Percentiles rank a stretch among this genome's conserved stretches.
These are phyloP conservation scores for Oscheius sp. DNA, from an alignment of 1,140 invertebrate genomes.

Conservation along the genomic window DNA sequence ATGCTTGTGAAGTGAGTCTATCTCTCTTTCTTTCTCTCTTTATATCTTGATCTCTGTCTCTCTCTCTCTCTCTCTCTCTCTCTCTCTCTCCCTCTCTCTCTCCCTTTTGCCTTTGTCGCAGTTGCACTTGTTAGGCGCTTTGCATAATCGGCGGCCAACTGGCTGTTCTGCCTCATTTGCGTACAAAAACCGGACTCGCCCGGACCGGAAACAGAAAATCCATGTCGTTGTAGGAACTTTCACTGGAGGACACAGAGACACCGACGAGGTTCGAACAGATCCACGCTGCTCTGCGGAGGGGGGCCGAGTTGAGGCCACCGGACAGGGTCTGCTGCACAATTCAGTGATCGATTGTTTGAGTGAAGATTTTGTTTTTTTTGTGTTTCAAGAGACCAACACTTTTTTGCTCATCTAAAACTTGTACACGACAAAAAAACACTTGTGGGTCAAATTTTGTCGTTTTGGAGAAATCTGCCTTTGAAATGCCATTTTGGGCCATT, in stretches of 20 bases:
- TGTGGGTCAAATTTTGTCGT: too few relatives aligned
- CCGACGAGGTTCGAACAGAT: slow-evolving; percentile 8
- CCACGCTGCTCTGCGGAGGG: neutral
- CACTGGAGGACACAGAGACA: neutral
- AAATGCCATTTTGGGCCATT: too few relatives aligned
- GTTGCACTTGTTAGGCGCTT: neutral
- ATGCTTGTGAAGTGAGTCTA: slow-evolving; percentile 24
- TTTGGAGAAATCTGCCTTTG: too few relatives aligned
- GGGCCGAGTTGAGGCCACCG: neutral
- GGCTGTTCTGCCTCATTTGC: slow-evolving; percentile 1
- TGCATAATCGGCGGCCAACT: neutral
- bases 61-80: too few relatives aligned
- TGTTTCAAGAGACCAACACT: too few relatives aligned
- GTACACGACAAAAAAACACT: too few relatives aligned
- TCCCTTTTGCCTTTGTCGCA: neutral
- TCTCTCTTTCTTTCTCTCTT: too few relatives aligned
- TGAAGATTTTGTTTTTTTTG: too few relatives aligned
- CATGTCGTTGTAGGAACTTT: slow-evolving; percentile 8
- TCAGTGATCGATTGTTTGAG: neutral
- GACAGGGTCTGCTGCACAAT: slow-evolving; percentile 14
- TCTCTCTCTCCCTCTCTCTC: too few relatives aligned
- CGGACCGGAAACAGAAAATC: neutral
- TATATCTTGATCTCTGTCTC: too few relatives aligned
- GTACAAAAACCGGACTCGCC: neutral
- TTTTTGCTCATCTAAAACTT: too few relatives aligned